Evolutionary conservation across 2,113 vertebrate species (phyloP), one percentile per base, ranked within the genome.

Genomic region (Peromyscus polionotus): DNA sequence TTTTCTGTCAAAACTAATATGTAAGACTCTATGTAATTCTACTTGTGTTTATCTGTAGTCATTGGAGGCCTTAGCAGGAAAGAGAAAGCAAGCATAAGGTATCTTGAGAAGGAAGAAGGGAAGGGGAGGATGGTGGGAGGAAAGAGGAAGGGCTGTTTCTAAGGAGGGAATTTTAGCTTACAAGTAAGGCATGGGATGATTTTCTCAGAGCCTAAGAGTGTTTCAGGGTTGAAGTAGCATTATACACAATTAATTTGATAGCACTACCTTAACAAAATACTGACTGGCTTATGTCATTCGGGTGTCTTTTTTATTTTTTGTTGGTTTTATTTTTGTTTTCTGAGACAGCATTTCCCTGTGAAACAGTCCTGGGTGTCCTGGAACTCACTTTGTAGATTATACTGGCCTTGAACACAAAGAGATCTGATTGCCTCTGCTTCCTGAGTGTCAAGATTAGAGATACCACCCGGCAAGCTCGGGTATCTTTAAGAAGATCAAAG

Each of bases 1-100:
- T 79, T 97, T 94, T 93, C n/a, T 85, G 26, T 76, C 31, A 63
- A 89, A 95, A 76, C 20, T 87, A 88, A 85, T 51, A n/a, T 75
- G 7, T 59, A 48, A 48, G 42, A 65, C n/a, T 67, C 22, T 12
- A 19, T 39, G 75, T 51, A 80, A 79, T 67, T 51, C 7, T 39
- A 48, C 19, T 57, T 13, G 39, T 33, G 16, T 68, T 77, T 91
- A 48, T 57, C 39, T 13, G 45, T 67, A 72, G 51, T 77, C 19
- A 86, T 90, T 51, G 87, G 22, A 77, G 22, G 14, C 39, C 22
- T 96, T 67, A 89, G 24, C 19, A 81, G 16, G 39, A 51, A 65
- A 94, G 87, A 76, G 42, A 85, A 0, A 31, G 22, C 20, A 76
- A 2, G n/a, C 19, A 51, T 65, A 80, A 73, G 1, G 13, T 22